phyloP scores from a whole-genome alignment of 1,140 invertebrate genomes.

The Drosophila athabasca region DNA sequence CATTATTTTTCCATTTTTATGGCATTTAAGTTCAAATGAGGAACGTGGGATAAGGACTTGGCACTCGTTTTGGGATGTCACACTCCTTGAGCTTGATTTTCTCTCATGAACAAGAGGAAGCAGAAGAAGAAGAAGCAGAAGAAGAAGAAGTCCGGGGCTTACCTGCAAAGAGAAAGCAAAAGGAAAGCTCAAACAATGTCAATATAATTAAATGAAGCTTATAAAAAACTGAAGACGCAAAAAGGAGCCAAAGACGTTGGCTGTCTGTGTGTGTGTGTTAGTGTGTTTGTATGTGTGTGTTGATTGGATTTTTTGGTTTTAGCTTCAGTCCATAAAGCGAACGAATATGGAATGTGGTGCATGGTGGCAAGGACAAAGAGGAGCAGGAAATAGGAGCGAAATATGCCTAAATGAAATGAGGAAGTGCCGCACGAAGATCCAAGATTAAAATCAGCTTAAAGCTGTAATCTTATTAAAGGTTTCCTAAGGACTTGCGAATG shows the following conservation, averaged over 20 bases:
- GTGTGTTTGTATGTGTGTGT: conserved; percentile 29
- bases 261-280: conserved; percentile 28
- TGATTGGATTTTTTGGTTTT: conserved; percentile 58
- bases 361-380: neutral
- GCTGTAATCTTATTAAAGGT: conserved; percentile 12
- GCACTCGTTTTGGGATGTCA: conserved; percentile 37
- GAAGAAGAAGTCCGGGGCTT: conserved; percentile 7
- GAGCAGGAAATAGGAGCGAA: neutral
- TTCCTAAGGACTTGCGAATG: neutral
- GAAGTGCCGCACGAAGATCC: conserved; percentile 15
- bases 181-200: conserved; percentile 66
- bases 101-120: conserved; percentile 21
- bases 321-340: conserved; percentile 42
- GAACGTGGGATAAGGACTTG: conserved; percentile 45
- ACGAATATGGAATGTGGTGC: conserved; percentile 22
- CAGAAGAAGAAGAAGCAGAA: conserved; percentile 25
- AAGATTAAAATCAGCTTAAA: conserved; percentile 29
- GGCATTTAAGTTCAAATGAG: conserved; percentile 65
- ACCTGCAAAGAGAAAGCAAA: conserved; percentile 47
- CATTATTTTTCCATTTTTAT: conserved; percentile 71
- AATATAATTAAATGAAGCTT: conserved; percentile 78
- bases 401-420: conserved; percentile 37
- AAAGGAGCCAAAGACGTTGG: conserved; percentile 1
- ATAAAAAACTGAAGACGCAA: conserved; percentile 51
- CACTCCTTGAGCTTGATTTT: conserved; percentile 27